These are phyloP conservation scores for Lordiphosa collinella DNA, from an alignment of 1,140 invertebrate genomes.

Conservation along the genomic window DNA sequence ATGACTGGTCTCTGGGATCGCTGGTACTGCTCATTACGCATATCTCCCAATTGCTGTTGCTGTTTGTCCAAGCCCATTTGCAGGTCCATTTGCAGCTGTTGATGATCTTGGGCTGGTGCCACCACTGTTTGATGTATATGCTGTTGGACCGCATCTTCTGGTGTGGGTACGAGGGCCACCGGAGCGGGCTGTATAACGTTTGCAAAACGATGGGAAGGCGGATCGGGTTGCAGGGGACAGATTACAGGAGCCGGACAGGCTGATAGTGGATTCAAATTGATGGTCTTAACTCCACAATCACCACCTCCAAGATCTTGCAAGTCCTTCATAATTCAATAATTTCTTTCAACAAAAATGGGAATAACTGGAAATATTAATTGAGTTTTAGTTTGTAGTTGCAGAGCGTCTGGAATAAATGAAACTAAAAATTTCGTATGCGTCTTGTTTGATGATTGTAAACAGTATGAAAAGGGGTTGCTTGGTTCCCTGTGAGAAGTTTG, in stretches of 20 bases:
- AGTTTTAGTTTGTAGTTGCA: neutral
- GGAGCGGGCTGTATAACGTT: slow-evolving; percentile 14
- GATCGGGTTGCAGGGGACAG: slow-evolving; percentile 36
- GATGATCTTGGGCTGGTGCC: slow-evolving; percentile 28
- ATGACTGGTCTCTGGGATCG: slow-evolving; percentile 10
- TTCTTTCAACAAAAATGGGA: neutral
- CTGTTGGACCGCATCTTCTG: slow-evolving; percentile 31
- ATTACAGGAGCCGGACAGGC: slow-evolving; percentile 52
- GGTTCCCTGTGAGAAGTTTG: neutral
- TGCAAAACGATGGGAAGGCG: slow-evolving; percentile 15
- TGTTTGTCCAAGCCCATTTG: slow-evolving; percentile 47
- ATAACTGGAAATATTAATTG: neutral
- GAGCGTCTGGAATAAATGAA: slow-evolving; percentile 5
- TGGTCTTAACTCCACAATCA: slow-evolving; percentile 24
- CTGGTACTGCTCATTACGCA: slow-evolving; percentile 35
- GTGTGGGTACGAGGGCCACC: slow-evolving; percentile 30
- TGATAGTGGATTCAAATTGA: slow-evolving; percentile 36
- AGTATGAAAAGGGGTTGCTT: slow-evolving; percentile 29
- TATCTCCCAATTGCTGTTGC: slow-evolving; percentile 45
- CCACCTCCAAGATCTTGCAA: slow-evolving; percentile 7
- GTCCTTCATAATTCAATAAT: slow-evolving; percentile 45
- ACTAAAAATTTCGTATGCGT: slow-evolving; percentile 16
- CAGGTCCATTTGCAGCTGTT: slow-evolving; percentile 25
- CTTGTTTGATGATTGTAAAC: slow-evolving; percentile 54
- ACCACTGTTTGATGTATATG: slow-evolving; percentile 18